These are phyloP conservation scores for Leptinotarsa texana DNA, from an alignment of 1,140 invertebrate genomes.

Conservation along the genomic window DNA sequence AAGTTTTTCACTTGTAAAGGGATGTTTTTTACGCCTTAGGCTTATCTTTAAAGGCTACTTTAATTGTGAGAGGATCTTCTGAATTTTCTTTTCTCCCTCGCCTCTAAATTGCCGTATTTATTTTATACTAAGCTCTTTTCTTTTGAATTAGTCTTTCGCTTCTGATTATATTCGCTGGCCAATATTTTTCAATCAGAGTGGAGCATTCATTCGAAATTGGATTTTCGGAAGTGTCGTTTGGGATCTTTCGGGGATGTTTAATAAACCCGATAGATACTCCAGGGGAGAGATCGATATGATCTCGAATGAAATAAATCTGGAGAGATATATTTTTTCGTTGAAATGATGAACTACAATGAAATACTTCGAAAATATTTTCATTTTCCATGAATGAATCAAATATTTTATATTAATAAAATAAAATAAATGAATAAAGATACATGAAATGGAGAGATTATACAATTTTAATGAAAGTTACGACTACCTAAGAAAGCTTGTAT, in stretches of 20 bases:
- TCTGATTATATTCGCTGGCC: constrained; percentile 28
- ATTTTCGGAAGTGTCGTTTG: constrained; percentile 26
- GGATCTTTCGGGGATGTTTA: constrained; percentile 15
- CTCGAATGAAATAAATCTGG: neutral
- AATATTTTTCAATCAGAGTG: constrained; percentile 35
- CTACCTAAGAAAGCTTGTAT: too few relatives aligned
- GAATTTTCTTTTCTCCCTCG: constrained; percentile 33
- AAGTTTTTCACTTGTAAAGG: constrained; percentile 47
- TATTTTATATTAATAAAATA: too few relatives aligned
- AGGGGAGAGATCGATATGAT: neutral
- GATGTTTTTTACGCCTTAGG: constrained; percentile 53
- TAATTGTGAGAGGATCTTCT: constrained; percentile 52
- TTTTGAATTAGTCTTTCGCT: constrained; percentile 36
- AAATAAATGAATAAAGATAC: too few relatives aligned
- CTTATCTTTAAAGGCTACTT: constrained; percentile 56
- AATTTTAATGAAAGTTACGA: too few relatives aligned
- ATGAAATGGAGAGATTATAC: too few relatives aligned
- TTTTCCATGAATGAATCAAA: too few relatives aligned
- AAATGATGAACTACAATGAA: neutral
- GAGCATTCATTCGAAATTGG: constrained; percentile 26
- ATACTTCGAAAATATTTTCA: neutral
- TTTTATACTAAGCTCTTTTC: constrained; percentile 36
- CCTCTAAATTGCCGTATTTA: constrained; percentile 38
- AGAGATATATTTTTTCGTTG: neutral
- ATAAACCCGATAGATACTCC: constrained; percentile 3